Conservation (phyloP, 2,797 vertebrate species). For the Petrocephalus sullivani region DNA sequence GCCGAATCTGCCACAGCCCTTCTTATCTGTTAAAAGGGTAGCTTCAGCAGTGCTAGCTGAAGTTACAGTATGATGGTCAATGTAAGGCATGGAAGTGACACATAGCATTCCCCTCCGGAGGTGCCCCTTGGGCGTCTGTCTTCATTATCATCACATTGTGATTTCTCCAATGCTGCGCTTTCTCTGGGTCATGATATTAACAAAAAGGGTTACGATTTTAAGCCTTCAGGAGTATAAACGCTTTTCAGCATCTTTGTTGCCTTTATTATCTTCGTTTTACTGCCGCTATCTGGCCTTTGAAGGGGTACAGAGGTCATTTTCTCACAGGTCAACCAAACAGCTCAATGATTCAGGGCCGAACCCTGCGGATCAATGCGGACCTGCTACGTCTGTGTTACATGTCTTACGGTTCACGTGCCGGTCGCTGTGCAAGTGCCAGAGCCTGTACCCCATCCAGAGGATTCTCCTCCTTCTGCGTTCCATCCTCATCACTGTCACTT, state of each 20-base stretch:
- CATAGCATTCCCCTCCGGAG: neutral
- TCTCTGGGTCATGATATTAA: neutral
- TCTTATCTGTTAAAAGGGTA: neutral
- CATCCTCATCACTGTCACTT: neutral
- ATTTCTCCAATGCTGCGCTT: neutral
- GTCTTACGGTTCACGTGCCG: neutral
- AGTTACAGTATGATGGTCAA: neutral
- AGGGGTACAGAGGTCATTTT: conserved; percentile 9
- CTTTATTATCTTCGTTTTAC: neutral
- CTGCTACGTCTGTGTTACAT: neutral
- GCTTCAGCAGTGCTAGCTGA: neutral
- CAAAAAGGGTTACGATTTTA: neutral
- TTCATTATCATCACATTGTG: neutral
- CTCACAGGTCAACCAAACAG: neutral
- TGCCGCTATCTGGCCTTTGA: neutral
- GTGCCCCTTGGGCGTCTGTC: neutral
- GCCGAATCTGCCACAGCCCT: neutral
- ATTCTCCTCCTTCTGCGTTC: neutral
- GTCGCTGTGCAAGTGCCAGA: neutral
- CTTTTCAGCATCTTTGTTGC: neutral
- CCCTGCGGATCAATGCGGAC: neutral
- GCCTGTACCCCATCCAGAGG: neutral
- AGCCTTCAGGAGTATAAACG: neutral
- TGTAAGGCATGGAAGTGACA: neutral
- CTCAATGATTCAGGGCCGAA: neutral